phyloP scores from a whole-genome alignment of 2,797 vertebrate genomes.

The Falco naumanni region DNA sequence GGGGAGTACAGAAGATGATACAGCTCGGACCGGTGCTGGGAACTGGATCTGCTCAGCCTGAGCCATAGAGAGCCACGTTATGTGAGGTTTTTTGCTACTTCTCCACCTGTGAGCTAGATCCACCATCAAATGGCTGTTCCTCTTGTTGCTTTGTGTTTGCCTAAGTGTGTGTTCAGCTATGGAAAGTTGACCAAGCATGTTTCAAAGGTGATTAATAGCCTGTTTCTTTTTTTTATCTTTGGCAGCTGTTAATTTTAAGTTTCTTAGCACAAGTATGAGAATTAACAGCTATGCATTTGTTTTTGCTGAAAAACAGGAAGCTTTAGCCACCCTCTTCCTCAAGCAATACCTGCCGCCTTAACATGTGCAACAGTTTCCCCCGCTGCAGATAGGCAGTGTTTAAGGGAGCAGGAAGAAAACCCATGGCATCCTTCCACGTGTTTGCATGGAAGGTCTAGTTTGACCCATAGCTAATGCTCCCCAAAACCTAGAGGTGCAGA shows the following conservation, averaged over 20 bases:
- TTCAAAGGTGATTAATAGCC: background rate
- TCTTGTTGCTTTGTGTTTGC: background rate
- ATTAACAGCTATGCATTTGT: background rate
- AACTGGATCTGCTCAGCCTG: background rate
- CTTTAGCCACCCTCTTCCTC: background rate
- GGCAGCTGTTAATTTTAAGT: background rate
- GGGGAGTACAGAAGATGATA: background rate
- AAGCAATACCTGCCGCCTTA: background rate
- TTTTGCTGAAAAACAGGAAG: background rate
- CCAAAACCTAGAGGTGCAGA: background rate
- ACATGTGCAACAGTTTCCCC: background rate
- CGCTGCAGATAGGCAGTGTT: fast-evolving
- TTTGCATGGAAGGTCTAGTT: background rate
- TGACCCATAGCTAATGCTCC: background rate
- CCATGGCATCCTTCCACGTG: background rate
- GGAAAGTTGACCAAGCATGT: background rate
- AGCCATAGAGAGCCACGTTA: background rate
- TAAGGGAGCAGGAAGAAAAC: background rate
- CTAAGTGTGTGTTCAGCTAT: background rate
- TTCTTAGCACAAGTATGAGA: background rate
- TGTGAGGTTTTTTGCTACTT: background rate
- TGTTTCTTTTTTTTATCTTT: background rate
- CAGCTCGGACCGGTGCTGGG: background rate
- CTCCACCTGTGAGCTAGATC: background rate
- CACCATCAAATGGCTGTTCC: background rate